These are phyloP conservation scores for Myodes glareolus DNA, from an alignment of 2,113 vertebrate genomes.

Conservation along the genomic window DNA sequence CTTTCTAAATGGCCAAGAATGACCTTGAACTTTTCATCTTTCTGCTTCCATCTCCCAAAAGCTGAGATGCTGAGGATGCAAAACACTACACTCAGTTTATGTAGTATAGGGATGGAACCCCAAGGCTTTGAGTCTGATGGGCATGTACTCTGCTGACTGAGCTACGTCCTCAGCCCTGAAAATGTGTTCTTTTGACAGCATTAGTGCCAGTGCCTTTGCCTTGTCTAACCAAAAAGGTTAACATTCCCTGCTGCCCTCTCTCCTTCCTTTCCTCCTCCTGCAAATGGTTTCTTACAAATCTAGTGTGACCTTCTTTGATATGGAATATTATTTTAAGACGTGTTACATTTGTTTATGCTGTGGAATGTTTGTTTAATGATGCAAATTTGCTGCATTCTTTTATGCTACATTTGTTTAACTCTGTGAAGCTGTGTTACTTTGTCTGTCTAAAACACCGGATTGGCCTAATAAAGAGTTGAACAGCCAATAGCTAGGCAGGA, in stretches of 20 bases:
- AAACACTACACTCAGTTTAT: background rate
- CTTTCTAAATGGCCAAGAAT: background rate
- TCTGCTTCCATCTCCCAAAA: background rate
- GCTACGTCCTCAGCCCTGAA: background rate
- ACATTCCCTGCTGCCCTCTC: background rate
- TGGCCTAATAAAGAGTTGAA: no score
- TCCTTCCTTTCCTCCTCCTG: background rate
- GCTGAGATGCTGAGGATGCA: background rate
- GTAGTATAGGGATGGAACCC: no score
- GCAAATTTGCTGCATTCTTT: no score
- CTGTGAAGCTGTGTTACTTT: no score
- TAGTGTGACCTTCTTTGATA: background rate
- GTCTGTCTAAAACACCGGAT: no score
- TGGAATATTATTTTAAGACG: no score
- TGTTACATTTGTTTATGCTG: no score
- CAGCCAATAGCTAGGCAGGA: no score
- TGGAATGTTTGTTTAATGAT: no score
- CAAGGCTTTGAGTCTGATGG: no score
- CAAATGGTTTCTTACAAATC: background rate
- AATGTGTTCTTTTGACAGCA: background rate
- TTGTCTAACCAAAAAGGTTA: background rate
- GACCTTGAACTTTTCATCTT: background rate
- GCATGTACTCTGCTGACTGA: background rate
- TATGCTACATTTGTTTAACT: no score
- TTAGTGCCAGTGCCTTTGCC: background rate